Conservation (phyloP, 2,888 invertebrate genomes). For the Dorcus hopei region DNA sequence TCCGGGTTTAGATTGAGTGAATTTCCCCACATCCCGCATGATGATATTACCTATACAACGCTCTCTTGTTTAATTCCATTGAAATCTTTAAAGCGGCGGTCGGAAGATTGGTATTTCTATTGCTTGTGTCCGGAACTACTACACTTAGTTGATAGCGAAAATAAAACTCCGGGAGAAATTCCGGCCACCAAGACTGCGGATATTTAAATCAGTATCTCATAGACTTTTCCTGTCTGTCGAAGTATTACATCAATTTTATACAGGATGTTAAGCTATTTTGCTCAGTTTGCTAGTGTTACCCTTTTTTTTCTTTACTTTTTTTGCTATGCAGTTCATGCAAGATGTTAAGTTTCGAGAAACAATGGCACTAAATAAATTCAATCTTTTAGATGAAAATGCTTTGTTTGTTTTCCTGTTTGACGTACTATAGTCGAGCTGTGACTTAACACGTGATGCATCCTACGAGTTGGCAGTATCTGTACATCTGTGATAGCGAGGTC, state of each 20-base stretch:
- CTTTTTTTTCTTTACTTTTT: too few species aligned
- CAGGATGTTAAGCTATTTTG: too few species aligned
- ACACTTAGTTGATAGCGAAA: conserved; percentile 18
- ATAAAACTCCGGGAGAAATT: not conserved
- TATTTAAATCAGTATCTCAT: not conserved
- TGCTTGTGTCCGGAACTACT: conserved; percentile 28
- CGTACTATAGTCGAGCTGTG: too few species aligned
- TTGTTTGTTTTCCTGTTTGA: too few species aligned
- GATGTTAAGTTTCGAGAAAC: too few species aligned
- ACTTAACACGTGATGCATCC: too few species aligned
- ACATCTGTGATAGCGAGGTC: conserved; percentile 19
- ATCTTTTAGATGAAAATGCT: too few species aligned
- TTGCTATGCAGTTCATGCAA: too few species aligned
- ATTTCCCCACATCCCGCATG: conserved; percentile 45
- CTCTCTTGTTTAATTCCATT: conserved; percentile 46
- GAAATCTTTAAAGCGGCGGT: conserved; percentile 42
- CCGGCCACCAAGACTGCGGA: not conserved
- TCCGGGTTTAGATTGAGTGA: conserved; percentile 52
- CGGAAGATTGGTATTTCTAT: conserved; percentile 40
- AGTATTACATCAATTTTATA: not conserved
- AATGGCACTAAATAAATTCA: too few species aligned
- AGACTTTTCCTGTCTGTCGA: not conserved
- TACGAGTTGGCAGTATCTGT: conserved; percentile 12
- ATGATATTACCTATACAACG: conserved; percentile 46
- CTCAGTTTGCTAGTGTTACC: too few species aligned